Conservation (phyloP, 2,888 invertebrate genomes). For the Leptopilina syphax region DNA sequence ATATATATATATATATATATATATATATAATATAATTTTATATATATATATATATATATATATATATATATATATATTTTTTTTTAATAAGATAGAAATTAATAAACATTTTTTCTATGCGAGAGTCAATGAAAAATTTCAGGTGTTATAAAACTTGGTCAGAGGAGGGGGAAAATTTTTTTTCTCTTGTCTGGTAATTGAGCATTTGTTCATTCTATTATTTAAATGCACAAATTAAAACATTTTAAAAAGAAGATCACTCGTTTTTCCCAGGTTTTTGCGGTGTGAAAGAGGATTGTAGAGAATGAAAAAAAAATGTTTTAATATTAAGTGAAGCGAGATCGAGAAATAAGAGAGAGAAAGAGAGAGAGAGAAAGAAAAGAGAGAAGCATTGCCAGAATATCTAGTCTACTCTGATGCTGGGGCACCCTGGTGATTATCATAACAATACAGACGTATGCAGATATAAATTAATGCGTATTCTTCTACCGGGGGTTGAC, state of each 20-base stretch:
- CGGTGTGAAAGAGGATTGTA: constrained; percentile 6
- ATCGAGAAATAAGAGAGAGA: constrained; percentile 21
- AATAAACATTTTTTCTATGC: too few species aligned
- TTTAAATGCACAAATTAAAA: constrained; percentile 5
- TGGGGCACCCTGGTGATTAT: constrained; percentile 66
- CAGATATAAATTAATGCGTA: constrained; percentile 76
- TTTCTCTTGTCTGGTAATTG: neutral
- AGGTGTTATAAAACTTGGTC: too few species aligned
- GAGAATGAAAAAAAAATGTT: neutral
- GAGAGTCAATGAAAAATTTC: neutral
- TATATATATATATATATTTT: too few species aligned
- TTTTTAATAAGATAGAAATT: too few species aligned
- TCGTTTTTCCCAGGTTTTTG: constrained; percentile 38
- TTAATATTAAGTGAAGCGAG: constrained; percentile 9
- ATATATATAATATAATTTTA: too few species aligned
- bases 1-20: too few species aligned
- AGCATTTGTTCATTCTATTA: constrained; percentile 8
- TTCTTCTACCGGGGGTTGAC: constrained; percentile 72
- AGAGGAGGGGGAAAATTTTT: too few species aligned
- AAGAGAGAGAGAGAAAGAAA: constrained; percentile 13
- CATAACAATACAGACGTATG: constrained; percentile 74
- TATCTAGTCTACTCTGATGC: constrained; percentile 59
- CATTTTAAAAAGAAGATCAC: neutral
- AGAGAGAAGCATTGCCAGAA: constrained; percentile 59
- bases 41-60: too few species aligned